Conservation (phyloP, 1,140 invertebrate species). For the Nixonia krombeini region DNA sequence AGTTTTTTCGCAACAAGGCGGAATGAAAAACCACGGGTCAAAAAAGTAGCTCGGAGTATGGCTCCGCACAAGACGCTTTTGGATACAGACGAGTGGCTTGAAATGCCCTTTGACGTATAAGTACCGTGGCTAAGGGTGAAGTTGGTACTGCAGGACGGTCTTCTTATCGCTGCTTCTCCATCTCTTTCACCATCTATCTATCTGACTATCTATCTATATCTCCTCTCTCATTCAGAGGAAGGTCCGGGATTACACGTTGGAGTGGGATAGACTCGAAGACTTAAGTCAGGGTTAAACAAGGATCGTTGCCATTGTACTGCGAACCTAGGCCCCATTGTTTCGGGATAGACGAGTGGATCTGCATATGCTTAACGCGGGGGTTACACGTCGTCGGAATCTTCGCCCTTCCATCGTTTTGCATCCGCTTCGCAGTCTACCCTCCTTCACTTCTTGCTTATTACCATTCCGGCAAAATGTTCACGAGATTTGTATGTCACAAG, state of each 20-base stretch:
- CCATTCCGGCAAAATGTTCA: slow-evolving; percentile 34
- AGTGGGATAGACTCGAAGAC: slow-evolving; percentile 69
- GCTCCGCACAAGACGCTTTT: slow-evolving; percentile 48
- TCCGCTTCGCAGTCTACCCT: slow-evolving; percentile 27
- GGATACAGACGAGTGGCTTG: slow-evolving; percentile 48
- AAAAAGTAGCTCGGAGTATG: slow-evolving; percentile 35
- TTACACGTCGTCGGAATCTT: slow-evolving; percentile 59
- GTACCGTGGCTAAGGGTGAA: slow-evolving; percentile 43
- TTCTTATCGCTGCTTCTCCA: slow-evolving; percentile 41
- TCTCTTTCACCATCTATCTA: slow-evolving; percentile 44
- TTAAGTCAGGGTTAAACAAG: slow-evolving; percentile 73
- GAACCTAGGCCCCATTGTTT: slow-evolving; percentile 67
- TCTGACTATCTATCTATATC: slow-evolving; percentile 48
- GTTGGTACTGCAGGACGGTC: slow-evolving; percentile 43
- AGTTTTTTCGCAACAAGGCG: no score
- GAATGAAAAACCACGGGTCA: neutral
- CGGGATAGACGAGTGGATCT: slow-evolving; percentile 72
- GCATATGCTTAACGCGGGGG: slow-evolving; percentile 71
- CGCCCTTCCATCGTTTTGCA: slow-evolving; percentile 20
- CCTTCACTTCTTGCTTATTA: slow-evolving; percentile 42
- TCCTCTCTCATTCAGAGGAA: slow-evolving; percentile 52
- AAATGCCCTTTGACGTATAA: slow-evolving; percentile 55
- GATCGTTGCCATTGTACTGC: slow-evolving; percentile 70
- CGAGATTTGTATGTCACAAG: slow-evolving; percentile 19
- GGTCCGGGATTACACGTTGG: slow-evolving; percentile 65